Evolutionary conservation across 1,140 invertebrate genomes (phyloP).

Genomic region (Habropoda laboriosa): DNA sequence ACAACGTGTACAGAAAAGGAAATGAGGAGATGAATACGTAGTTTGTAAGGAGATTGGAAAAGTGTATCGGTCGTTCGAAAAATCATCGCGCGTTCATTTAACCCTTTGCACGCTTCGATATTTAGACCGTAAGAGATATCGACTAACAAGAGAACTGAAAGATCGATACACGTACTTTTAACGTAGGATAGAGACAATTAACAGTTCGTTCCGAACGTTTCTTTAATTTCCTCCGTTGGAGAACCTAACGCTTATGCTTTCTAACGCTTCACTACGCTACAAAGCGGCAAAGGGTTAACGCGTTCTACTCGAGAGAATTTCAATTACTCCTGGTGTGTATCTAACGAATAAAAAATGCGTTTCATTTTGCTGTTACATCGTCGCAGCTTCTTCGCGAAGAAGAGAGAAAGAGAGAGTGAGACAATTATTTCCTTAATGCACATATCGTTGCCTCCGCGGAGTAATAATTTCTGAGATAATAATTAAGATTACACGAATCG

Average conservation of each 20-base stretch:
- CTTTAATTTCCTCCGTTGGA: not conserved
- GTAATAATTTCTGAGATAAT: not conserved
- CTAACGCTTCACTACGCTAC: not conserved
- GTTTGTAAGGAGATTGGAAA: not conserved
- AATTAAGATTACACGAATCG: not conserved
- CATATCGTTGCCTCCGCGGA: constrained; percentile 26
- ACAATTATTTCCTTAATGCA: not conserved
- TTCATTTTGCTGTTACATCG: not conserved
- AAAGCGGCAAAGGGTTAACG: not conserved
- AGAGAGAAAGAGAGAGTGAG: not conserved
- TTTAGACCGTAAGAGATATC: too few relatives aligned
- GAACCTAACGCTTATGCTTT: constrained; percentile 1
- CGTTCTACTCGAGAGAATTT: not conserved
- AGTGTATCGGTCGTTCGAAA: not conserved
- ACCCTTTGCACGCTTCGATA: constrained; percentile 11
- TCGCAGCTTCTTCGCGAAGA: not conserved
- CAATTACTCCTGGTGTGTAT: not conserved
- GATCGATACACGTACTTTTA: too few relatives aligned
- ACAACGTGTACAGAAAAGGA: not conserved
- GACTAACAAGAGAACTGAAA: too few relatives aligned
- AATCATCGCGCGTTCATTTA: not conserved
- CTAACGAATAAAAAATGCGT: too few relatives aligned
- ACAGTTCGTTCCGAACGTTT: too few relatives aligned
- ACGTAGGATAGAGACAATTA: too few relatives aligned
- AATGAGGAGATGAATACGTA: not conserved